These are phyloP conservation scores for Hyperoplus lanceolatus DNA, from an alignment of 2,797 vertebrate genomes.

Conservation along the genomic window DNA sequence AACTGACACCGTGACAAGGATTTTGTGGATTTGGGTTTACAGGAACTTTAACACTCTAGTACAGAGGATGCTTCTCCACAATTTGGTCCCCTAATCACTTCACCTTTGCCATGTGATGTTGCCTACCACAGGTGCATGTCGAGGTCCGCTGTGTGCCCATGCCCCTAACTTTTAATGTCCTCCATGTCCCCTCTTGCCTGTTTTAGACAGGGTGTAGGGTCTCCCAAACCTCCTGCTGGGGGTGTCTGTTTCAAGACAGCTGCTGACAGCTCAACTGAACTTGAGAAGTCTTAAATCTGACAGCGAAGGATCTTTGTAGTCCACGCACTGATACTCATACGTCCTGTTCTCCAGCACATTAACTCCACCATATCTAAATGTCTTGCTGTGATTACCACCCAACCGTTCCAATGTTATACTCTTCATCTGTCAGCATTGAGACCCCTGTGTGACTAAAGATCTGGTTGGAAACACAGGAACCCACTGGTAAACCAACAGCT, in stretches of 20 bases:
- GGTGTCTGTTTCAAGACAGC: conserved; percentile 85
- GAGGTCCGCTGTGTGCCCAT: conserved; percentile 5
- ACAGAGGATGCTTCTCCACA: no score
- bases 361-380: conserved; percentile 44
- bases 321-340: background rate
- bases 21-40: no score
- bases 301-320: conserved; percentile 71
- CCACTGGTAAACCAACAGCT: conserved; percentile 64
- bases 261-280: conserved; percentile 84
- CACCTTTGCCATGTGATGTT: background rate
- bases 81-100: background rate
- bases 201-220: conserved; percentile 78
- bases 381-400: conserved; percentile 55
- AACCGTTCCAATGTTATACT: conserved; percentile 49
- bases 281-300: conserved; percentile 76
- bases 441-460: conserved; percentile 29
- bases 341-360: conserved; percentile 30
- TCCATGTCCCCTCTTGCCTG: conserved; percentile 73
- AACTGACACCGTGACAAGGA: no score
- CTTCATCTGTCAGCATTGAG: conserved; percentile 56
- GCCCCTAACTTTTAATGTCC: conserved; percentile 60
- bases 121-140: background rate
- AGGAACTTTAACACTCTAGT: no score
- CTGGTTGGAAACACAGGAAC: conserved; percentile 34
- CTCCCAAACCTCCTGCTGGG: conserved; percentile 63